Base-by-base conservation (phyloP, 2,888 invertebrate species). In the Lasioglossum vierecki region DNA sequence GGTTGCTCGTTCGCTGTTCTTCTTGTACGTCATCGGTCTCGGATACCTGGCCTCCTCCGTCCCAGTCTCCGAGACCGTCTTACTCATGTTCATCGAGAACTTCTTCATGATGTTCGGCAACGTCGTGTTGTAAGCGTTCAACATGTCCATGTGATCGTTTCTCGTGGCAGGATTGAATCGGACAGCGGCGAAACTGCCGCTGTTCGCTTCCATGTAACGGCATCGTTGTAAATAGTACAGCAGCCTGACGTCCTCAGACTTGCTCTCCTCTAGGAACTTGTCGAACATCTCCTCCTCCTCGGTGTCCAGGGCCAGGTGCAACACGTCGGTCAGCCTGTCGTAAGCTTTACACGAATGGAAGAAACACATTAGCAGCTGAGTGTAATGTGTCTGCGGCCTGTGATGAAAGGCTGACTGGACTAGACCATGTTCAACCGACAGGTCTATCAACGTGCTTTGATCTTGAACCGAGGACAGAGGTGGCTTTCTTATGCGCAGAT, bases 201-300 rank as follows among this genome's bases (percentile, higher is more conserved):
- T 88, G 22, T 90, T 91, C 0, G 93, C 93, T 74, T 94, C 94
- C 4, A 91, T 91, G 72, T 93, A 94, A 68, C 94, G 93, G 95
- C 96, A 97, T 91, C 96, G 96, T 90, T 97, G 96, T 76, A 98
- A 95, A 91, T 97, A 97, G 93, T 97, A 97, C 94, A 97, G 96
- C 72, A 98, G 96, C 44, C 97, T 95, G 74, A 97, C 95, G 90
- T 98, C 97, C 0, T 96, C 96, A 0, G 96, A 96, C 60, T 96
- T 96, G 85, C 96, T 96, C n/a, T 96, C 95, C 84, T 96, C 95
- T 30, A 98, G 94, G 92, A 97, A 97, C 75, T 96, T 95, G 5
- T 97, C 95, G 84, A 98, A 97, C 26, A 96, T 96, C 13, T 96
- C 96, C 92, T 98, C 98, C 93, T 98, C 98, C 4, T 96, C 95